Percentiles rank a stretch among this genome's conserved stretches.
These are phyloP conservation scores for Malacosoma neustria DNA, from an alignment of 2,888 invertebrate genomes.

Conservation along the genomic window DNA sequence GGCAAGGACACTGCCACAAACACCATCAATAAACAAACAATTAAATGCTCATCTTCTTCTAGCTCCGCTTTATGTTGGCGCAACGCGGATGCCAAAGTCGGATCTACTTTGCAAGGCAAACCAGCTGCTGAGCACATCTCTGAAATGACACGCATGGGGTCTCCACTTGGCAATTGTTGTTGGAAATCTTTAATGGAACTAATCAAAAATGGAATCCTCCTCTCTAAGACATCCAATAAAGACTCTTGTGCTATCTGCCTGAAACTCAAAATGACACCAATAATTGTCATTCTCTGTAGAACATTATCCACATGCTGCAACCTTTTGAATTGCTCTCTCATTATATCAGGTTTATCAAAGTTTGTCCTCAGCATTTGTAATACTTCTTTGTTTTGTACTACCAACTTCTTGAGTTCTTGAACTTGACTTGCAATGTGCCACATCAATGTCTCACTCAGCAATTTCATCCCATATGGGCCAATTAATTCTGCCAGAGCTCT, in stretches of 20 bases:
- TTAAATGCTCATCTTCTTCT: conserved; percentile 93
- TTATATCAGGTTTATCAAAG: conserved; percentile 98
- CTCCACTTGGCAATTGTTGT: conserved; percentile 92
- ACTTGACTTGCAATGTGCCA: conserved; percentile 99
- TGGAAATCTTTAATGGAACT: conserved; percentile 96
- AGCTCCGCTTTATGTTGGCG: conserved; percentile 91
- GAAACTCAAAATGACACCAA: conserved; percentile 98
- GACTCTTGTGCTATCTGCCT: conserved; percentile 95
- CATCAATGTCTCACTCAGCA: conserved; percentile 96
- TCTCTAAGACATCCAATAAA: conserved; percentile 92
- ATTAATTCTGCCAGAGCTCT: conserved; percentile 96
- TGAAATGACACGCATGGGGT: conserved; percentile 92
- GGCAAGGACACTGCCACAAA: conserved; percentile 99
- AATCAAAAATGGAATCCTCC: conserved; percentile 95
- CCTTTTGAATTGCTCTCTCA: conserved; percentile 96
- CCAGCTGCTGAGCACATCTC: conserved; percentile 99
- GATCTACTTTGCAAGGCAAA: conserved; percentile 94
- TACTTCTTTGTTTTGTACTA: conserved; percentile 94
- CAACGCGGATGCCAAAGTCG: conserved; percentile 92
- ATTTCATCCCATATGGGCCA: conserved; percentile 98
- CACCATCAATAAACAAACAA: conserved; percentile 97
- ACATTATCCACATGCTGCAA: conserved; percentile 96
- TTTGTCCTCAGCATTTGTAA: conserved; percentile 93
- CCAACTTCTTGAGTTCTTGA: conserved; percentile 94
- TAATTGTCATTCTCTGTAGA: conserved; percentile 96